These are phyloP conservation scores for Aphodius sticticus DNA, from an alignment of 2,888 invertebrate genomes.

Conservation along the genomic window DNA sequence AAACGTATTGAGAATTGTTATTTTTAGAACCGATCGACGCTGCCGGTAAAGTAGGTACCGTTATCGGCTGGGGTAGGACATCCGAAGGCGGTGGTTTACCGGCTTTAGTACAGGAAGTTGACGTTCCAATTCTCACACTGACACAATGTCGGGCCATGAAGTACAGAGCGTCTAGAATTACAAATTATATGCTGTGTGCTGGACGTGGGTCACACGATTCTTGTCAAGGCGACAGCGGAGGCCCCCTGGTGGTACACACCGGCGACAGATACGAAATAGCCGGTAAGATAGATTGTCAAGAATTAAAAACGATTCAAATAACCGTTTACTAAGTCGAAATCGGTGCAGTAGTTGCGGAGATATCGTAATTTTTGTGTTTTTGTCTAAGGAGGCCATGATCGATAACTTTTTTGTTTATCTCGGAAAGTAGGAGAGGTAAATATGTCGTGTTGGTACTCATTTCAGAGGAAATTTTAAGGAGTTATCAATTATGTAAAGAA, in stretches of 20 bases:
- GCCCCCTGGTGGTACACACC: slow-evolving; percentile 78
- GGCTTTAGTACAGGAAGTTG: slow-evolving; percentile 81
- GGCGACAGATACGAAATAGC: slow-evolving; percentile 82
- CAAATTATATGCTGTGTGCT: slow-evolving; percentile 86
- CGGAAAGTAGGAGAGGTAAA: neutral
- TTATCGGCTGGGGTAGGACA: slow-evolving; percentile 88
- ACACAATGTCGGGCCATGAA: slow-evolving; percentile 83
- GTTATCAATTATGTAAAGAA: neutral
- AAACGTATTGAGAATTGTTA: neutral
- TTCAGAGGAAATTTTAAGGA: neutral
- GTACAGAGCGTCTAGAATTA: slow-evolving; percentile 83
- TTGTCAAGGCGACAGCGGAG: slow-evolving; percentile 90
- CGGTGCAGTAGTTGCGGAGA: neutral
- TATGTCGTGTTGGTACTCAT: neutral
- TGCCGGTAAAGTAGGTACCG: slow-evolving; percentile 76
- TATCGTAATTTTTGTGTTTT: neutral
- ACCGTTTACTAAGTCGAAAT: neutral
- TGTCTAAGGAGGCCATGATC: neutral
- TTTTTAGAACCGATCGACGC: slow-evolving; percentile 66
- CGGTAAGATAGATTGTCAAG: slow-evolving; percentile 63
- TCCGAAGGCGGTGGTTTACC: slow-evolving; percentile 84
- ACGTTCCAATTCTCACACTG: slow-evolving; percentile 82
- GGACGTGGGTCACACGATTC: slow-evolving; percentile 84
- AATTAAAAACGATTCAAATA: neutral
- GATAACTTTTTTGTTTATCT: neutral